phyloP scores from a whole-genome alignment of 2,888 invertebrate species.

The Griposia aprilina region DNA sequence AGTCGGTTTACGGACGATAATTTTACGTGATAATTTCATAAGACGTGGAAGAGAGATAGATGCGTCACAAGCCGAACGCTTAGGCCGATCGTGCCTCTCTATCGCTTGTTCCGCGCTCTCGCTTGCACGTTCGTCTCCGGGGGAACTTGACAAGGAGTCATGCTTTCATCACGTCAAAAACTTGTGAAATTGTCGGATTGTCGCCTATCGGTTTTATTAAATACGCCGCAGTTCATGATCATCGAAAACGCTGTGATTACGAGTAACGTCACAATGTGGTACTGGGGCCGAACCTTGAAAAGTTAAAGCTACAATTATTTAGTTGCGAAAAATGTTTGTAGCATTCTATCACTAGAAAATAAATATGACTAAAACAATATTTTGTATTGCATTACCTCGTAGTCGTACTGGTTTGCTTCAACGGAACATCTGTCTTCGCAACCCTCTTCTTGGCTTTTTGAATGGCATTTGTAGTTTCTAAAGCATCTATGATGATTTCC shows the following conservation, averaged over 20 bases:
- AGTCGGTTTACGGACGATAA: no score
- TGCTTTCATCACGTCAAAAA: no score
- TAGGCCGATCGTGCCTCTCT: no score
- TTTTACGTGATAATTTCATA: no score
- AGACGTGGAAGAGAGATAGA: no score
- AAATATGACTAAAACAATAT: not conserved
- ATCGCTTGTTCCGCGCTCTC: no score
- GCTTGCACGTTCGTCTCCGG: no score
- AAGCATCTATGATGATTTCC: constrained; percentile 67
- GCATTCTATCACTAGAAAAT: not conserved
- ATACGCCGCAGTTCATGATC: not conserved
- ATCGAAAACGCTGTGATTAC: not conserved
- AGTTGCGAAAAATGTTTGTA: not conserved
- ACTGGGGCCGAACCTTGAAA: not conserved
- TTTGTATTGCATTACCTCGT: constrained; percentile 55
- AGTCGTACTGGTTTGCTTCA: constrained; percentile 56
- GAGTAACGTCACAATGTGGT: not conserved
- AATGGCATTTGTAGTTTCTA: constrained; percentile 74
- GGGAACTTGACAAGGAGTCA: no score
- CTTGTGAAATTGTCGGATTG: not conserved
- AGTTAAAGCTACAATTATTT: not conserved
- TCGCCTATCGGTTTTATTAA: not conserved
- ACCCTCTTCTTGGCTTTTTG: constrained; percentile 81
- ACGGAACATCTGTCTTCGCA: constrained; percentile 76
- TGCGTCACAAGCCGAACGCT: no score